These are phyloP conservation scores for Erynnis tages DNA, from an alignment of 2,888 invertebrate genomes.

Conservation along the genomic window DNA sequence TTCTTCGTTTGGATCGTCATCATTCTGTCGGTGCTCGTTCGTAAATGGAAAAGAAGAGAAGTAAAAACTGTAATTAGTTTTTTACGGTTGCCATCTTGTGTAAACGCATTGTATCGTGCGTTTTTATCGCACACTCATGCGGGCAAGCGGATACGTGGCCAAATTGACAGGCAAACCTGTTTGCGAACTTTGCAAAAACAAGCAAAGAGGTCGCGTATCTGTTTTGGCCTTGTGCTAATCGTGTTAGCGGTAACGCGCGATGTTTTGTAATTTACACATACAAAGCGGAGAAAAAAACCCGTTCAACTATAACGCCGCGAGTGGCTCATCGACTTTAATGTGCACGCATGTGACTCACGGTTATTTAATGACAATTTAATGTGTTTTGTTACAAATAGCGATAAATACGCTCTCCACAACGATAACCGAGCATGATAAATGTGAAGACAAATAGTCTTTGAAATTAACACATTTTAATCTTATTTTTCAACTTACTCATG, in stretches of 20 bases:
- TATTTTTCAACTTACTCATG: constrained; percentile 13
- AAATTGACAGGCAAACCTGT: constrained; percentile 55
- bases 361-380: constrained; percentile 37
- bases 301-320: constrained; percentile 35
- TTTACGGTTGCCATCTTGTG: constrained; percentile 8
- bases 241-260: constrained; percentile 67
- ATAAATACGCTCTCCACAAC: constrained; percentile 32
- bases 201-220: constrained; percentile 75
- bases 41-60: constrained; percentile 23
- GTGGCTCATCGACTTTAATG: constrained; percentile 3
- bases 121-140: constrained; percentile 44
- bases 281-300: constrained; percentile 41
- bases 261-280: constrained; percentile 62
- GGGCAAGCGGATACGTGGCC: constrained; percentile 42
- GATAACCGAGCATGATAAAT: constrained; percentile 12
- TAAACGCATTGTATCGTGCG: constrained; percentile 40
- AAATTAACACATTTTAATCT: constrained; percentile 4
- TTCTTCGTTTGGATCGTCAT: neutral
- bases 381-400: constrained; percentile 44
- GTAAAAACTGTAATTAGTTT: constrained; percentile 26
- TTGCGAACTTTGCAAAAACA: constrained; percentile 54
- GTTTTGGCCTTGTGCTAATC: constrained; percentile 74
- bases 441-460: constrained; percentile 25
- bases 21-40: neutral
- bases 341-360: constrained; percentile 39